These are phyloP conservation scores for Ptilorrhoa leucosticta DNA, from an alignment of 2,113 vertebrate genomes.

Conservation along the genomic window DNA sequence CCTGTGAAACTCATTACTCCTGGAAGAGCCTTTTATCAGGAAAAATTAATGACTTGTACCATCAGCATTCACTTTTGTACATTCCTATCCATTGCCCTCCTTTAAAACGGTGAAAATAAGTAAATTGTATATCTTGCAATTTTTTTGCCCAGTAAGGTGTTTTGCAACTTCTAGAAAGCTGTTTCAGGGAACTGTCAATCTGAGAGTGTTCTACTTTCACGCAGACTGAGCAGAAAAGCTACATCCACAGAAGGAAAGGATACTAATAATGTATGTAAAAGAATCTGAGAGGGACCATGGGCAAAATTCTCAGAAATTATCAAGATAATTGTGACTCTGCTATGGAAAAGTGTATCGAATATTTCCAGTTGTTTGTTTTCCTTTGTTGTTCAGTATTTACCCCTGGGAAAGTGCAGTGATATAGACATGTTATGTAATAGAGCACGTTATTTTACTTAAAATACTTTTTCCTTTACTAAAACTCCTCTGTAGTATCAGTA, in stretches of 20 bases:
- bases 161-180: background rate
- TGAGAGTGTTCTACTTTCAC: background rate
- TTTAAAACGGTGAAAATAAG: background rate
- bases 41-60: background rate
- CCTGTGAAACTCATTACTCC: background rate
- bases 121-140: background rate
- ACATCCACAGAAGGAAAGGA: background rate
- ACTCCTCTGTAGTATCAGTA: background rate
- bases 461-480: background rate
- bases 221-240: background rate
- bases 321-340: background rate
- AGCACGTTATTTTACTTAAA: background rate
- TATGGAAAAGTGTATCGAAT: background rate
- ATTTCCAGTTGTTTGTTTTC: background rate
- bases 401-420: background rate
- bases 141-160: background rate
- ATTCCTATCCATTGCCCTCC: background rate
- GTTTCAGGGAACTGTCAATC: background rate
- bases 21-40: background rate
- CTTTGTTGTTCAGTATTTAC: background rate
- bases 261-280: background rate
- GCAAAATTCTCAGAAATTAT: background rate
- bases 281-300: background rate
- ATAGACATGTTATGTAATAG: background rate
- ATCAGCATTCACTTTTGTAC: background rate